Evolutionary conservation across 2,888 invertebrate genomes (phyloP).

Genomic region (Dicranocentrus wangi): DNA sequence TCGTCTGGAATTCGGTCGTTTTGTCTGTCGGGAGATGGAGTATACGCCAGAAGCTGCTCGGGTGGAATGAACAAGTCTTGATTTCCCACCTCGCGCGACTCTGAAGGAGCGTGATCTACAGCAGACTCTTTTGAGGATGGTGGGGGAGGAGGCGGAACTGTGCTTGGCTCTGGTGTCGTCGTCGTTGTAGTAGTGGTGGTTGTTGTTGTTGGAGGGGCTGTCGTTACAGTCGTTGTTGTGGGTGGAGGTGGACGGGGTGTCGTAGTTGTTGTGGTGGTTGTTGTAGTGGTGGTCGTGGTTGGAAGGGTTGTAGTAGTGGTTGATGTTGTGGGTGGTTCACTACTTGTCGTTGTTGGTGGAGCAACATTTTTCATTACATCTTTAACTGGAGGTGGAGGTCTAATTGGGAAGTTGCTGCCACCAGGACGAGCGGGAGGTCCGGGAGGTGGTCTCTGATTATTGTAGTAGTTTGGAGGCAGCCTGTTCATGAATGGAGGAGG

Average conservation of each 20-base stretch:
- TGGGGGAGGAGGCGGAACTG: neutral
- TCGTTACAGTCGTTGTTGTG: slow-evolving; percentile 8
- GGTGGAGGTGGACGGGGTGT: neutral
- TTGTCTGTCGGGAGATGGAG: slow-evolving; percentile 50
- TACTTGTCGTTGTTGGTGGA: neutral
- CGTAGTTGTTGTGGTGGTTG: slow-evolving; percentile 1
- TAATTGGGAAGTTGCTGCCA: slow-evolving; percentile 62
- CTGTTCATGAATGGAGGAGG: slow-evolving; percentile 57
- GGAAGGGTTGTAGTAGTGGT: neutral
- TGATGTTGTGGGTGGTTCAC: slow-evolving; percentile 5
- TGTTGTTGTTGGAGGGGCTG: slow-evolving; percentile 4
- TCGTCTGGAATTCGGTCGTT: slow-evolving; percentile 52
- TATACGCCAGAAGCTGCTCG: slow-evolving; percentile 55
- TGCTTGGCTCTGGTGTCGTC: neutral
- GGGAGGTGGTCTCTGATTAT: slow-evolving; percentile 60
- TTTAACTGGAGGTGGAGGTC: slow-evolving; percentile 69
- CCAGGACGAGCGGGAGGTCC: slow-evolving; percentile 58
- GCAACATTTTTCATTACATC: slow-evolving; percentile 62
- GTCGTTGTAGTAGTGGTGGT: neutral
- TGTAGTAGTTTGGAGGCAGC: slow-evolving; percentile 51
- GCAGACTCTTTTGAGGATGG: neutral
- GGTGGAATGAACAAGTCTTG: slow-evolving; percentile 55
- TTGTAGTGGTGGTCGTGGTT: neutral
- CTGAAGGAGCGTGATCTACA: slow-evolving; percentile 1
- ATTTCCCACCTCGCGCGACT: slow-evolving; percentile 36